Conservation (phyloP, 92 coral and sea anemone species). For the Parazoanthus darwini region DNA sequence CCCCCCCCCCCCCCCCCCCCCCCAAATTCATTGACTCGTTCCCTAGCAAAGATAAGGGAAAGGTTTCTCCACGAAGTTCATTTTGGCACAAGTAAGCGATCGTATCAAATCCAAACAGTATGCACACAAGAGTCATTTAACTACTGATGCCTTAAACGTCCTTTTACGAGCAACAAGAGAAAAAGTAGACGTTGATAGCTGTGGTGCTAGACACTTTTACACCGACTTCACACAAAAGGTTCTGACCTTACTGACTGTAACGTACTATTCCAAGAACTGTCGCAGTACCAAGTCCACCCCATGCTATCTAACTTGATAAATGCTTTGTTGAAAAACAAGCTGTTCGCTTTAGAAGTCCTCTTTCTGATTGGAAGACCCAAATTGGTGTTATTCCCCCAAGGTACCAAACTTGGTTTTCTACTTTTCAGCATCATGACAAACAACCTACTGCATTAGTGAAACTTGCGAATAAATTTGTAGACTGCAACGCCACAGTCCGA, state of each 20-base stretch:
- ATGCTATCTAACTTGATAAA: not conserved
- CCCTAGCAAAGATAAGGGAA: not conserved
- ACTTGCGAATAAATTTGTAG: not conserved
- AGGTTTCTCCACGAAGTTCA: not conserved
- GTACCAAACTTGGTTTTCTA: not conserved
- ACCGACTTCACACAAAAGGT: not conserved
- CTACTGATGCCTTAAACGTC: not conserved
- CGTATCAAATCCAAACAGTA: not conserved
- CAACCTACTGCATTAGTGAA: not conserved
- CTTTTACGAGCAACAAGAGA: not conserved
- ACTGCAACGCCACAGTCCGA: not conserved
- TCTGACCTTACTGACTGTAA: not conserved
- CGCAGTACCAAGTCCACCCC: not conserved
- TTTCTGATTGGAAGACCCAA: not conserved
- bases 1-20: no score
- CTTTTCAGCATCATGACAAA: not conserved
- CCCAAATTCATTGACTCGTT: not conserved
- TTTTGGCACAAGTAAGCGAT: not conserved
- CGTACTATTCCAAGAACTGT: not conserved
- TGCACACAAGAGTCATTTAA: not conserved
- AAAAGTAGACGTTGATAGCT: not conserved
- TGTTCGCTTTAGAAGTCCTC: not conserved
- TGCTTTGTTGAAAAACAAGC: not conserved
- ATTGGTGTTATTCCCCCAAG: not conserved
- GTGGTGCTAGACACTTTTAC: not conserved